These are phyloP conservation scores for Meriones unguiculatus DNA, from an alignment of 2,113 vertebrate species.

Conservation along the genomic window DNA sequence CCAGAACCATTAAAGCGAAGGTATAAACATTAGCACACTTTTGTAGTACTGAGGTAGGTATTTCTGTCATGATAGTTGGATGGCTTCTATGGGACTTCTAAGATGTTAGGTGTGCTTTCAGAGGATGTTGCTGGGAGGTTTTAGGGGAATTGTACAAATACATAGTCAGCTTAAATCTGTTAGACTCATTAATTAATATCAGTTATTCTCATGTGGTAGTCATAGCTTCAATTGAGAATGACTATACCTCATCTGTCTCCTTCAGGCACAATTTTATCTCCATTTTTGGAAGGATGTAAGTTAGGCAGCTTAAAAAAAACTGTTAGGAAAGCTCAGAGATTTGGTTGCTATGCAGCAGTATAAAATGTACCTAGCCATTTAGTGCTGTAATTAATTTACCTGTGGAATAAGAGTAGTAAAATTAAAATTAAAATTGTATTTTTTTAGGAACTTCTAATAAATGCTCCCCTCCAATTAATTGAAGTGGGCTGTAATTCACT, in stretches of 20 bases:
- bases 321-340: slow-evolving; percentile 25
- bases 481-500: slow-evolving; percentile 43
- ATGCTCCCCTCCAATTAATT: neutral
- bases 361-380: slow-evolving; percentile 22
- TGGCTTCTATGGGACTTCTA: slow-evolving; percentile 45
- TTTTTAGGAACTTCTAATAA: neutral
- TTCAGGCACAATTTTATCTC: slow-evolving; percentile 26
- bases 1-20: neutral
- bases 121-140: slow-evolving; percentile 54
- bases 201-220: slow-evolving; percentile 53
- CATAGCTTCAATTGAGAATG: slow-evolving; percentile 16
- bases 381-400: neutral
- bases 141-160: slow-evolving; percentile 52
- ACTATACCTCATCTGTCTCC: slow-evolving; percentile 39
- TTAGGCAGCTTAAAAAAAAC: neutral
- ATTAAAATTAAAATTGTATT: neutral
- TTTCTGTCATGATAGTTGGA: slow-evolving; percentile 31
- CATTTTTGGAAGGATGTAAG: neutral
- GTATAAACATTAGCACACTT: neutral
- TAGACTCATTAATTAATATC: slow-evolving; percentile 63
- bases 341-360: neutral
- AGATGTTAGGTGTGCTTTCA: slow-evolving; percentile 32
- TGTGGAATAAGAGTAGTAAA: slow-evolving; percentile 56
- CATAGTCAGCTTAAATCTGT: slow-evolving; percentile 59
- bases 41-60: neutral